Base-by-base conservation (phyloP, 2,113 vertebrate genomes). In the Microtus montanus region DNA sequence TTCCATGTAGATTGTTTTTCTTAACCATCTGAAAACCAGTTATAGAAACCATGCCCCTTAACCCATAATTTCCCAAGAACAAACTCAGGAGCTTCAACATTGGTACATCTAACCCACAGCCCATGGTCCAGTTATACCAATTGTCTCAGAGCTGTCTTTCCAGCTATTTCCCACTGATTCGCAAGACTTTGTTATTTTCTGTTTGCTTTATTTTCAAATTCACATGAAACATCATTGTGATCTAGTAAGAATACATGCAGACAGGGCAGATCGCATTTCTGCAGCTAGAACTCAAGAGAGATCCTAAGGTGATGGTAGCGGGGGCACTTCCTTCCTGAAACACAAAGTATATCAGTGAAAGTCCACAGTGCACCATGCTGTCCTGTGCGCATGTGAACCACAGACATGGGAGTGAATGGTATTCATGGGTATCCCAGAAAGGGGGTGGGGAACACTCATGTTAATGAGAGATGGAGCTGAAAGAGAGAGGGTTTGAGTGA, bases 291-390 rank as follows among this genome's bases (percentile, higher is more conserved):
- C 49, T 47, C 54, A 10, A 70, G 68, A 78, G 63, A 30, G 63
- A 75, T 79, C 54, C 44, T 3, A 5, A n/a, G 11, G 80, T 14
- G n/a, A 9, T 28, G 12, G 19, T 28, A 12, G 14, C 30, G 5
- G 26, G 19, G 20, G 47, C n/a, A 28, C 17, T 58, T 91, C 49
- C 22, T 82, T 74, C n/a, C 83, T 52, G 83, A 80, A 70, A 75
- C 47, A 54, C 41, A 14, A 1, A 49, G 47, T 15, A 1, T 1
- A 9, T 74, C 5, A 5, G 11, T 26, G 47, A n/a, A 26, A 4
- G 14, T 77, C n/a, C 49, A 10, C 3, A 30, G 61, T 41, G 30
- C n/a, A 66, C 4, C 47, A 30, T 12, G 49, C 73, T 73, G 33
- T 33, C 49, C 90, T 15, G 82, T 24, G 15, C 20, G 35, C 35